Evolutionary conservation across 2,113 vertebrate species (phyloP).

Genomic region (Rallus limicola): DNA sequence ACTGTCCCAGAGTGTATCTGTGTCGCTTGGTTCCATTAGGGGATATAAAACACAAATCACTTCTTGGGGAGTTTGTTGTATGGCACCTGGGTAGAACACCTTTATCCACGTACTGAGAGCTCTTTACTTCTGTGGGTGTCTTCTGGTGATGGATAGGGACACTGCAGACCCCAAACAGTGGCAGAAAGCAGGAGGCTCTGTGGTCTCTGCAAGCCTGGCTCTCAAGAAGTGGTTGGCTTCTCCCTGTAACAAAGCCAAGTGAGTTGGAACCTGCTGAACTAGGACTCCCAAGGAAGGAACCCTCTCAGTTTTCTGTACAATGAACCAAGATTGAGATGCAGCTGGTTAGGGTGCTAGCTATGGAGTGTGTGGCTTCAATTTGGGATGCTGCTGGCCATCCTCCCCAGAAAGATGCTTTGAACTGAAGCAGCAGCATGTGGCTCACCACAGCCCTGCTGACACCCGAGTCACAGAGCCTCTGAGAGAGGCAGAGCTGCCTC

Average conservation of each 20-base stretch:
- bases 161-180: not conserved
- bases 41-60: not conserved
- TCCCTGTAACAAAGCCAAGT: not conserved
- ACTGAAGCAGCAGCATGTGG: not conserved
- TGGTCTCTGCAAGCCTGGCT: not conserved
- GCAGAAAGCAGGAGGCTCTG: not conserved
- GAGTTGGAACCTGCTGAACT: not conserved
- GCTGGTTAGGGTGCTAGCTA: not conserved
- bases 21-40: not conserved
- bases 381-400: not conserved
- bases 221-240: not conserved
- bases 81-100: not conserved
- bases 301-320: rapidly evolving
- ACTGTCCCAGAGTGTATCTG: not conserved
- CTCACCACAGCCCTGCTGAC: slow-evolving; percentile 1
- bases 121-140: not conserved
- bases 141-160: not conserved
- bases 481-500: not conserved
- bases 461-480: not conserved
- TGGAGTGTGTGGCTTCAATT: not conserved
- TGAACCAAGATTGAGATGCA: not conserved
- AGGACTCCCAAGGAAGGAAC: not conserved
- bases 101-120: not conserved
- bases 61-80: not conserved
- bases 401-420: not conserved